These are phyloP conservation scores for Pachycephus smyrnensis DNA, from an alignment of 2,888 invertebrate species.

Conservation along the genomic window DNA sequence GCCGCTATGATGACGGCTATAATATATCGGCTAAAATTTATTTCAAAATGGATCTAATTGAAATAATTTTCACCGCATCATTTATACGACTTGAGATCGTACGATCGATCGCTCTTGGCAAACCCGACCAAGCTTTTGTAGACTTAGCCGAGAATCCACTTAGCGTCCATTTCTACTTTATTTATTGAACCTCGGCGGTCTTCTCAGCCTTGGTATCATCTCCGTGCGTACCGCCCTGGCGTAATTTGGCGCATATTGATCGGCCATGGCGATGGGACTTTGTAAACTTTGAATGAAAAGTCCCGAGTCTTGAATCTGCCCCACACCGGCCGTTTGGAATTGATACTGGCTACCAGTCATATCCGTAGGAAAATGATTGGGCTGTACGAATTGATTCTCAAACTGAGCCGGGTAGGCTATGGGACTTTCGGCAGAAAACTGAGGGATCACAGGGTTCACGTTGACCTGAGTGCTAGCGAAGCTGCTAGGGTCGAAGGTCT, in stretches of 20 bases:
- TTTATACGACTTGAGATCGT: slow-evolving; percentile 1
- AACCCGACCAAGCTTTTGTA: not conserved
- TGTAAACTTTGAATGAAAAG: slow-evolving; percentile 54
- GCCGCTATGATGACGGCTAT: slow-evolving; percentile 5
- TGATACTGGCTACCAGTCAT: slow-evolving; percentile 49
- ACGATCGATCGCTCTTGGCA: slow-evolving; percentile 1
- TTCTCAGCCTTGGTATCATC: slow-evolving; percentile 49
- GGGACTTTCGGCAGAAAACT: slow-evolving; percentile 51
- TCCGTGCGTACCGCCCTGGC: slow-evolving; percentile 52
- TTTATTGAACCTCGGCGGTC: slow-evolving; percentile 54
- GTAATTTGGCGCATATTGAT: slow-evolving; percentile 55
- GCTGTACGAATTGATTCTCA: slow-evolving; percentile 54
- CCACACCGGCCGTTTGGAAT: slow-evolving; percentile 42
- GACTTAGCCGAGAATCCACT: not conserved
- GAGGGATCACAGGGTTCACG: slow-evolving; percentile 51
- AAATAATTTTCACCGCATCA: slow-evolving; percentile 61
- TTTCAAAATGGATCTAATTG: slow-evolving; percentile 67
- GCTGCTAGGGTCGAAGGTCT: slow-evolving; percentile 50
- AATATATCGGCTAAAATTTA: slow-evolving; percentile 60
- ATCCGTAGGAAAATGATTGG: slow-evolving; percentile 52
- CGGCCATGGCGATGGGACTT: slow-evolving; percentile 53
- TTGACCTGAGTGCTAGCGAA: slow-evolving; percentile 50
- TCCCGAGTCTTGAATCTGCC: slow-evolving; percentile 53
- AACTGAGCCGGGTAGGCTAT: slow-evolving; percentile 51
- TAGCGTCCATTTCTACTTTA: slow-evolving; percentile 25